Percentiles rank a stretch among this genome's conserved stretches.
These are phyloP conservation scores for Acrossocheilus fasciatus DNA, from an alignment of 2,797 vertebrate genomes.

Conservation along the genomic window DNA sequence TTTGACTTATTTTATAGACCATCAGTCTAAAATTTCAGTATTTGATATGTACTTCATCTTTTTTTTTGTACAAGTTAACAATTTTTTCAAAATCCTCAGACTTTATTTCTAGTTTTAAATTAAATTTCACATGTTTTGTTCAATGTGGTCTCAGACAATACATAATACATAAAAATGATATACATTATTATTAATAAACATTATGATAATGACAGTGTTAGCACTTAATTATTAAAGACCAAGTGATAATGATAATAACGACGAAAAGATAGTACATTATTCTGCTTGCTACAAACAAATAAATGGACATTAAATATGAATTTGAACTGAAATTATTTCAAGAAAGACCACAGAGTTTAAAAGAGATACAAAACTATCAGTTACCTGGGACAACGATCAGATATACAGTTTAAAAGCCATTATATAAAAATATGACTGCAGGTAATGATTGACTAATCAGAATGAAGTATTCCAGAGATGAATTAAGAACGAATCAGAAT, in stretches of 20 bases:
- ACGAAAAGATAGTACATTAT: no score
- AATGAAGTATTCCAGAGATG: constrained; percentile 2
- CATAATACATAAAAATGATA: not conserved
- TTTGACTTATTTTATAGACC: not conserved
- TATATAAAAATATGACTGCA: not conserved
- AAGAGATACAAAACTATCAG: not conserved
- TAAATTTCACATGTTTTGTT: not conserved
- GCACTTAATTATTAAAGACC: not conserved
- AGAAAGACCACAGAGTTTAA: not conserved
- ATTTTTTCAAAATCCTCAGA: not conserved
- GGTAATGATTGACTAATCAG: not conserved
- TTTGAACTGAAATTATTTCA: not conserved
- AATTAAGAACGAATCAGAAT: constrained; percentile 14
- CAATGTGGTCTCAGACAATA: not conserved
- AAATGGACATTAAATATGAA: no score
- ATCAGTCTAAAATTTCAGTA: not conserved
- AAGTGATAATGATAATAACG: not conserved
- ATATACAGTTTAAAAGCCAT: not conserved
- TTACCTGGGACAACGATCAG: not conserved
- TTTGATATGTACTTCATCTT: not conserved
- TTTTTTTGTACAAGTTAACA: not conserved
- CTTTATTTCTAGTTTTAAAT: not conserved
- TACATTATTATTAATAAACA: not conserved
- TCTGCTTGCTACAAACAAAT: no score
- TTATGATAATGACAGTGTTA: not conserved